These are phyloP conservation scores for Cirrhinus molitorella DNA, from an alignment of 2,797 vertebrate genomes.

Conservation along the genomic window DNA sequence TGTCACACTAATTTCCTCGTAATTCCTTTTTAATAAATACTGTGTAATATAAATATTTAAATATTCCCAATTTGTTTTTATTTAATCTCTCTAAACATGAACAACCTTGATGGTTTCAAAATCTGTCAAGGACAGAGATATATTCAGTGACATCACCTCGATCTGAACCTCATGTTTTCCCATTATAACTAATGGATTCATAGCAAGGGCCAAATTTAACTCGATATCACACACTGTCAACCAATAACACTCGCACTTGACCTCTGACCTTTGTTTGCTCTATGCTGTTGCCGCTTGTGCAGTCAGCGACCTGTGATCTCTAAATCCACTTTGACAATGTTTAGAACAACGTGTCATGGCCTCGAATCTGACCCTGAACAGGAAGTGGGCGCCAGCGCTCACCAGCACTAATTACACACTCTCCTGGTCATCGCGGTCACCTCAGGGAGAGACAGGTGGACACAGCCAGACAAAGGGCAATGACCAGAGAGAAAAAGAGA, in stretches of 20 bases:
- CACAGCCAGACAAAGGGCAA: slow-evolving; percentile 58
- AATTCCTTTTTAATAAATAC: not conserved
- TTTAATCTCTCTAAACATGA: not conserved
- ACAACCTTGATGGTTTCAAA: not conserved
- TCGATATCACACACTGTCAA: not conserved
- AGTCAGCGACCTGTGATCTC: not conserved
- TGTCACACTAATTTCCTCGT: not conserved
- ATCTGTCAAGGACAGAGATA: not conserved
- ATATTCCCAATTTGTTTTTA: not conserved
- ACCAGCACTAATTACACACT: slow-evolving; percentile 82
- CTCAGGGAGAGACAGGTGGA: slow-evolving; percentile 64
- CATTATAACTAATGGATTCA: not conserved
- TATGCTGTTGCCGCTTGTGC: not conserved
- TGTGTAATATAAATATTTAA: not conserved
- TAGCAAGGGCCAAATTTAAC: slow-evolving; percentile 11
- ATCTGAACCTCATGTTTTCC: not conserved
- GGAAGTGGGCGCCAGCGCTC: slow-evolving; percentile 68
- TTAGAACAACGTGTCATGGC: slow-evolving; percentile 33
- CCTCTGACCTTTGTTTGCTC: not conserved
- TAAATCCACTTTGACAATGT: slow-evolving; percentile 16
- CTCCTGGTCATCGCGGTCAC: slow-evolving; percentile 74
- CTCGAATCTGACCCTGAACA: slow-evolving; percentile 58
- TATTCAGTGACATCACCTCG: not conserved
- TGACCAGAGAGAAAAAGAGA: slow-evolving; percentile 43
- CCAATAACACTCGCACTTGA: not conserved